Percentiles rank a stretch among this genome's conserved stretches.
These are phyloP conservation scores for Pelosia muscerda DNA, from an alignment of 2,888 invertebrate genomes.

Conservation along the genomic window DNA sequence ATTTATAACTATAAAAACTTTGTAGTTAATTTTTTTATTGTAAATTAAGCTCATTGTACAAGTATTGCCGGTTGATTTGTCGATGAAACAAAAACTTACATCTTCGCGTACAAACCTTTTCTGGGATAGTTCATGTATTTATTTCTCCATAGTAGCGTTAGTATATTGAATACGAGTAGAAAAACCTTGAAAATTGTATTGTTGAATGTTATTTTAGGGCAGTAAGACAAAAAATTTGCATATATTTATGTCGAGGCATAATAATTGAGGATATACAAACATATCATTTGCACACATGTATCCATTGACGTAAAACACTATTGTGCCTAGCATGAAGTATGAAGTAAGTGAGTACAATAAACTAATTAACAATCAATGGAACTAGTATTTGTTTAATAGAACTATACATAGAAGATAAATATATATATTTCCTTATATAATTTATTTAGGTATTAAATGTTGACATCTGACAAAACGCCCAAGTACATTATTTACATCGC, in stretches of 20 bases:
- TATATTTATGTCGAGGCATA: constrained; percentile 69
- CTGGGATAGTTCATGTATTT: too few relatives aligned
- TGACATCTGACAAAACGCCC: too few relatives aligned
- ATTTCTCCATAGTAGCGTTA: neutral
- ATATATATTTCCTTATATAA: neutral
- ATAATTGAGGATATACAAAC: constrained; percentile 70
- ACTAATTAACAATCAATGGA: constrained; percentile 54
- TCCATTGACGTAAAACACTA: constrained; percentile 53
- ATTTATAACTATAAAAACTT: too few relatives aligned
- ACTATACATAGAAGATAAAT: neutral
- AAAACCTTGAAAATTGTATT: neutral
- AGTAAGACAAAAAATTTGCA: neutral
- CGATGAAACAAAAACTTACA: neutral
- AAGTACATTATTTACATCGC: too few relatives aligned
- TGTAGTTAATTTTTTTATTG: too few relatives aligned
- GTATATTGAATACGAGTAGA: neutral
- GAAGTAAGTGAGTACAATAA: constrained; percentile 47
- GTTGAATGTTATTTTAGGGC: neutral
- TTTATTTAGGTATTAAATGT: too few relatives aligned
- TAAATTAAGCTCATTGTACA: too few relatives aligned
- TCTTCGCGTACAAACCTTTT: too few relatives aligned
- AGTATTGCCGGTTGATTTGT: neutral
- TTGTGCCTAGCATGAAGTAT: constrained; percentile 50
- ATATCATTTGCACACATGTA: constrained; percentile 56
- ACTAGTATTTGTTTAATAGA: constrained; percentile 12